Percentiles rank a stretch among this genome's conserved stretches.
Conservation (phyloP, 2,888 invertebrate genomes). For the Trichacis sp. region DNA sequence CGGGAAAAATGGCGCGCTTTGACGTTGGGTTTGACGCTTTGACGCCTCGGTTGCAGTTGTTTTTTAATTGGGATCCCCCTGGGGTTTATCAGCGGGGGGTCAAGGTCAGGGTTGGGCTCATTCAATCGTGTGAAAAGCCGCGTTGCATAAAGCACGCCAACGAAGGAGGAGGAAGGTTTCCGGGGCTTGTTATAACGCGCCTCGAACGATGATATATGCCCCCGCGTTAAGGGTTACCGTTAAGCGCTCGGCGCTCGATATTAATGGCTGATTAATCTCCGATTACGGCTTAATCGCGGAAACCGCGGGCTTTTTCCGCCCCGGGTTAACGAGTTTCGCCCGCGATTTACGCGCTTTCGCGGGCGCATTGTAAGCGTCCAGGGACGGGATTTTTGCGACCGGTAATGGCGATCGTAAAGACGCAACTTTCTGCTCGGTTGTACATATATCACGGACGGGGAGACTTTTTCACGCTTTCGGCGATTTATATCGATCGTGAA, state of each 20-base stretch:
- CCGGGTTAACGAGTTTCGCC: conserved; percentile 41
- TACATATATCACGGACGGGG: background rate
- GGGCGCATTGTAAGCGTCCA: conserved; percentile 19
- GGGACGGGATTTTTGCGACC: background rate
- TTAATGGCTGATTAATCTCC: conserved; percentile 45
- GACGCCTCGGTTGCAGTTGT: too few species aligned
- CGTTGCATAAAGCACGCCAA: conserved; percentile 27
- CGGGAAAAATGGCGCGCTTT: too few species aligned
- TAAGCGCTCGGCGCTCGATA: conserved; percentile 26
- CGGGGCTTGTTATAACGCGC: too few species aligned
- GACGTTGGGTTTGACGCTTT: too few species aligned
- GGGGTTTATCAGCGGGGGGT: conserved; percentile 48
- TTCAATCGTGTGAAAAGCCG: conserved; percentile 55
- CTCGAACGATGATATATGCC: conserved; percentile 39
- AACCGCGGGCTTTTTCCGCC: conserved; percentile 35
- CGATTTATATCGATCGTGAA: conserved; percentile 1
- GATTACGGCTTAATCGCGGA: conserved; percentile 47
- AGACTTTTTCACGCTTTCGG: background rate
- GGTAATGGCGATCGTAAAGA: conserved; percentile 26
- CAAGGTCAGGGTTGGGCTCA: conserved; percentile 58
- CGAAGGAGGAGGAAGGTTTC: conserved; percentile 12
- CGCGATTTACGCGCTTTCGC: conserved; percentile 30
- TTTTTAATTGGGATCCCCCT: too few species aligned
- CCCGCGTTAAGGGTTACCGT: conserved; percentile 18
- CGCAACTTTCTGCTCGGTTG: conserved; percentile 6